Evolutionary conservation across 2,797 vertebrate species (phyloP), one percentile per base, ranked within the genome.

Genomic region (Anomalospiza imberbis): DNA sequence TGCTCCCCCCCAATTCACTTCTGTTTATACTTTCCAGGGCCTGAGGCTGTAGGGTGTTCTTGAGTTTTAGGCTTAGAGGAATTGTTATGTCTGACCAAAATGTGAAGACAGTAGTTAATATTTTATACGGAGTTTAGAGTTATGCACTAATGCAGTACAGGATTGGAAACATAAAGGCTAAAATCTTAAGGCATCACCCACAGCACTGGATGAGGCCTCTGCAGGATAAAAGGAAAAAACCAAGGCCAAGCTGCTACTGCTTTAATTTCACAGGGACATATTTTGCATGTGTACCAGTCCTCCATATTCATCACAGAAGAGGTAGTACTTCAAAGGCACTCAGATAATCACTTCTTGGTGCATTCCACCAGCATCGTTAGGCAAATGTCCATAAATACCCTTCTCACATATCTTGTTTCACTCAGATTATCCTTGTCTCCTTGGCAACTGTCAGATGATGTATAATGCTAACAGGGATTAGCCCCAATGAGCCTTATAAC

Each of bases 391-490:
- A 94, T 96, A 95, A 96, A 96, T 97, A 96, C 91, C 95, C 71
- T 95, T 96, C 94, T 97, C 62, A 22, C 42, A 95, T 96, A 89
- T 94, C 93, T 95, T 91, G 79, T 94, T 86, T 94, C 76, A 65
- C 65, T 86, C 77, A 97, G 96, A 95, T 95, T 96, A 97, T 94
- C 78, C 66, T 71, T 51, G 91, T 91, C 94, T 96, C 96, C 96
- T 82, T 97, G 95, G 97, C 79, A 93, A 96, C 94, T 97, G 93
- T 93, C 93, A 95, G 91, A 95, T 93, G 96, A 97, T 68, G 53
- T 92, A 88, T 91, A 96, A 92, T 86, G 77, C 92, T 66, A 73
- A 84, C 58, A 80, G 94, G 93, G 90, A 96, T 97, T 97, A 95
- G 87, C 87, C 91, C 85, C 74, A 74, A 1, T 83, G 92, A 95